These are phyloP conservation scores for Falcunculus frontatus DNA, from an alignment of 2,113 vertebrate species.

Conservation along the genomic window DNA sequence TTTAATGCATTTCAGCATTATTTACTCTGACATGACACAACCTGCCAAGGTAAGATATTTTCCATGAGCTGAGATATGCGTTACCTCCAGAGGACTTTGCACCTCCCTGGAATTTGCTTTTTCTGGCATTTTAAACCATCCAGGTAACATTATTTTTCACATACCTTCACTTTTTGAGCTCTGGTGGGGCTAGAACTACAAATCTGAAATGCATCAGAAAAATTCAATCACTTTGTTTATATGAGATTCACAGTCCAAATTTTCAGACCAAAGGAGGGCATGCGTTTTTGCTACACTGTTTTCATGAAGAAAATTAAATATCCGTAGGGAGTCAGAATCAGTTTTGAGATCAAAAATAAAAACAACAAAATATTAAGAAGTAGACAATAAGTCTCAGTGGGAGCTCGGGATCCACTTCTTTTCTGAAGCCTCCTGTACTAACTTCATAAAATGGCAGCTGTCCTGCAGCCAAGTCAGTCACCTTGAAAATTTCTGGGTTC, in stretches of 20 bases:
- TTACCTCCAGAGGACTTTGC: constrained; percentile 12
- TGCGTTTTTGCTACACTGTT: neutral
- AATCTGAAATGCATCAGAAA: neutral
- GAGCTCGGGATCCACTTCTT: neutral
- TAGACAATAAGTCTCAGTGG: neutral
- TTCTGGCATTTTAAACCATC: neutral
- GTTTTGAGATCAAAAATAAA: neutral
- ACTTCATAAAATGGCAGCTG: neutral
- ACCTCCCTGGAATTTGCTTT: neutral
- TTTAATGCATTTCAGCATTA: neutral
- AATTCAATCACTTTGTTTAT: neutral
- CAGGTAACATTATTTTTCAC: neutral
- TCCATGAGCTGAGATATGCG: neutral
- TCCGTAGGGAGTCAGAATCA: neutral
- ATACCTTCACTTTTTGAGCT: neutral
- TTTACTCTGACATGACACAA: constrained; percentile 30
- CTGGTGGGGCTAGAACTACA: neutral
- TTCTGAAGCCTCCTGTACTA: neutral
- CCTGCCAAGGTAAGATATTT: constrained; percentile 12
- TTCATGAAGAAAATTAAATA: neutral
- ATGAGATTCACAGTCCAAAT: neutral
- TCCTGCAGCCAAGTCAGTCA: constrained; percentile 36
- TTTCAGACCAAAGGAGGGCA: neutral
- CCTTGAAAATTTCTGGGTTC: constrained; percentile 29
- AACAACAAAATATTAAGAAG: neutral